Conservation (phyloP, 2,888 invertebrate genomes). For the Drosophila barbarae region DNA sequence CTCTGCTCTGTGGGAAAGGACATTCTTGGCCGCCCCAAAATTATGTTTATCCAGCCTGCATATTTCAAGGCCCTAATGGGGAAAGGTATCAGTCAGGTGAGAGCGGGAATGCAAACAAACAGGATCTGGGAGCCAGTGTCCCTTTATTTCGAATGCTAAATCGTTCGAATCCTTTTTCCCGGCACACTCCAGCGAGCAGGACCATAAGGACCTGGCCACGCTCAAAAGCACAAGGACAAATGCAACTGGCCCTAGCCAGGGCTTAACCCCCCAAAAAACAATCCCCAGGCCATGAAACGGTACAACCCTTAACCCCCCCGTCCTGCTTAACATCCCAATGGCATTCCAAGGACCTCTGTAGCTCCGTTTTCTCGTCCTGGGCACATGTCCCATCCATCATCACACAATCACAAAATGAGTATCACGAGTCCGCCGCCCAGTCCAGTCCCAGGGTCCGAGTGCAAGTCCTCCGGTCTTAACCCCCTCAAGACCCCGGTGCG, state of each 20-base stretch:
- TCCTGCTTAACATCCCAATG: constrained; percentile 32
- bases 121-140: constrained; percentile 18
- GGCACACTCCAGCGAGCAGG: constrained; percentile 68
- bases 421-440: constrained; percentile 58
- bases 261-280: constrained; percentile 8
- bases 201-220: constrained; percentile 36
- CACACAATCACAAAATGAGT: constrained; percentile 76
- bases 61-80: constrained; percentile 70
- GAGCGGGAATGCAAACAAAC: constrained; percentile 42
- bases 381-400: constrained; percentile 75
- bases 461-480: constrained; percentile 4
- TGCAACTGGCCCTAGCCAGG: constrained; percentile 53
- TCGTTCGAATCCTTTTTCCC: constrained; percentile 67
- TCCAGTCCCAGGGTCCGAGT: constrained; percentile 15
- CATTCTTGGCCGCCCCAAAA: constrained; percentile 37
- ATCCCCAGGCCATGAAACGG: not conserved
- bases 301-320: constrained; percentile 4
- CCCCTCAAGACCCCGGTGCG: constrained; percentile 7
- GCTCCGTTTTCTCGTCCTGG: constrained; percentile 30
- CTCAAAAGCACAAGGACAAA: constrained; percentile 58
- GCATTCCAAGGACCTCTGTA: constrained; percentile 38
- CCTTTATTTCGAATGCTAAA: constrained; percentile 70
- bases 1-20: constrained; percentile 7
- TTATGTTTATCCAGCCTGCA: constrained; percentile 72
- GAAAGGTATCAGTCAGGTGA: constrained; percentile 46